Evolutionary conservation across 53 echinoderm and acorn worm genomes (phyloP).

Genomic region (Zoroaster sp.): DNA sequence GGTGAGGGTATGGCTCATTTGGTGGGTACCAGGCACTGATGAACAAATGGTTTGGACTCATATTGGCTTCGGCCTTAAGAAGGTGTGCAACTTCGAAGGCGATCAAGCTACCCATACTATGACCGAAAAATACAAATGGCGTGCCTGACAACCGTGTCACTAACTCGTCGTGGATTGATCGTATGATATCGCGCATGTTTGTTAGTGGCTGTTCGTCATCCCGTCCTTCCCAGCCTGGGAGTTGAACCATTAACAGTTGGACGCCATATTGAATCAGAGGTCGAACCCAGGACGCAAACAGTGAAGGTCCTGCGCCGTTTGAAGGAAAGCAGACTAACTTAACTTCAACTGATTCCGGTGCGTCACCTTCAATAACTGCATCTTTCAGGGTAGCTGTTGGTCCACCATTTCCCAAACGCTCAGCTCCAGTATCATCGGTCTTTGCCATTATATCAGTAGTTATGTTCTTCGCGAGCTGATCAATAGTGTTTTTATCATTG

Average conservation of each 20-base stretch:
- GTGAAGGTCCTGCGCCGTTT: slow-evolving; percentile 68
- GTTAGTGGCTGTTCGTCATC: slow-evolving; percentile 46
- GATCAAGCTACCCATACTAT: slow-evolving; percentile 13
- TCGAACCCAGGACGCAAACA: slow-evolving; percentile 47
- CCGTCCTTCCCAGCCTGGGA: slow-evolving; percentile 81
- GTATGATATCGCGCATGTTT: slow-evolving; percentile 27
- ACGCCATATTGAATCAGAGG: slow-evolving; percentile 39
- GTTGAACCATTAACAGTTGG: slow-evolving; percentile 66
- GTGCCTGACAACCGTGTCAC: background rate
- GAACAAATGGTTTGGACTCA: slow-evolving; percentile 47
- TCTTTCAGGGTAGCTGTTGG: too few relatives aligned
- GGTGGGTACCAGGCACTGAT: slow-evolving; percentile 73
- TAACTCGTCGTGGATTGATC: slow-evolving; percentile 6
- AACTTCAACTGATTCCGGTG: background rate
- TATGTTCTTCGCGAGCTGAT: slow-evolving; percentile 5
- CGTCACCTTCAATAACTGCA: slow-evolving; percentile 15
- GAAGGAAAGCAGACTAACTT: slow-evolving; percentile 73
- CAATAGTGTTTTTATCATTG: slow-evolving; percentile 52
- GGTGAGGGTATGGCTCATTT: slow-evolving; percentile 53
- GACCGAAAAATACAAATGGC: slow-evolving; percentile 50
- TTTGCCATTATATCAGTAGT: background rate
- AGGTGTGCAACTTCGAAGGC: slow-evolving; percentile 18
- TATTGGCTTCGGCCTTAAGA: background rate
- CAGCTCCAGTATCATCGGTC: background rate
- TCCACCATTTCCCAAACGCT: background rate